Percentiles rank a stretch among this genome's conserved stretches.
Conservation (phyloP, 2,888 invertebrate genomes). For the Ypsolopha scabrella region DNA sequence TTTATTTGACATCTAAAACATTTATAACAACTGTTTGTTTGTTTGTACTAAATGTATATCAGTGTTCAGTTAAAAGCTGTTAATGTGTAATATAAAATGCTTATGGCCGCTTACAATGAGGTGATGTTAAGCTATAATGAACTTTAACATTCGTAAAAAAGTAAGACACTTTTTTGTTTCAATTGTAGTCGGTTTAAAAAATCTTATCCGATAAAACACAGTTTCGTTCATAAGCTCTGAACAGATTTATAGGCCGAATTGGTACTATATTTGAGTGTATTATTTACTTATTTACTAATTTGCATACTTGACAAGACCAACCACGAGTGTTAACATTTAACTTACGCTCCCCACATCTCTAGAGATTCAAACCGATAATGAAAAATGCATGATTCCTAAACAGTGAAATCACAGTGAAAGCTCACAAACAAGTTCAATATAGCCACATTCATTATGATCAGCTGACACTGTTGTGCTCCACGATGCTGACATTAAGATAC, state of each 20-base stretch:
- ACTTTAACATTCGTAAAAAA: conserved; percentile 24
- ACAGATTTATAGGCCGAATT: neutral
- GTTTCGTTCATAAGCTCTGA: neutral
- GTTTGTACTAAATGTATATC: conserved; percentile 62
- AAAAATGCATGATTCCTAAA: conserved; percentile 35
- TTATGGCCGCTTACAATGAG: conserved; percentile 32
- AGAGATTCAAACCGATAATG: conserved; percentile 1
- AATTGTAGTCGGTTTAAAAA: conserved; percentile 9
- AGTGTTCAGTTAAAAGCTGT: conserved; percentile 61
- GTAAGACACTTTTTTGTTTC: conserved; percentile 34
- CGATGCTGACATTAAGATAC: neutral
- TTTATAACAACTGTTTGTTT: conserved; percentile 48
- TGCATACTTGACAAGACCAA: conserved; percentile 3
- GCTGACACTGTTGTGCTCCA: neutral
- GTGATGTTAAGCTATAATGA: conserved; percentile 51
- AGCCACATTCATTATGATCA: neutral
- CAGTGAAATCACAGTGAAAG: conserved; percentile 52
- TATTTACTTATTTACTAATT: conserved; percentile 4
- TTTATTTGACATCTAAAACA: conserved; percentile 68
- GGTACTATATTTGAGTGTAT: neutral
- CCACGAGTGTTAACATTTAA: conserved; percentile 2
- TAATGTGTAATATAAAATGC: conserved; percentile 46
- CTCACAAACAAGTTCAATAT: conserved; percentile 9
- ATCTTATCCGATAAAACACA: neutral
- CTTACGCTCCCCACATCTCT: neutral